Base-by-base conservation (phyloP, 2,113 vertebrate species). In the Ictalurus punctatus region DNA sequence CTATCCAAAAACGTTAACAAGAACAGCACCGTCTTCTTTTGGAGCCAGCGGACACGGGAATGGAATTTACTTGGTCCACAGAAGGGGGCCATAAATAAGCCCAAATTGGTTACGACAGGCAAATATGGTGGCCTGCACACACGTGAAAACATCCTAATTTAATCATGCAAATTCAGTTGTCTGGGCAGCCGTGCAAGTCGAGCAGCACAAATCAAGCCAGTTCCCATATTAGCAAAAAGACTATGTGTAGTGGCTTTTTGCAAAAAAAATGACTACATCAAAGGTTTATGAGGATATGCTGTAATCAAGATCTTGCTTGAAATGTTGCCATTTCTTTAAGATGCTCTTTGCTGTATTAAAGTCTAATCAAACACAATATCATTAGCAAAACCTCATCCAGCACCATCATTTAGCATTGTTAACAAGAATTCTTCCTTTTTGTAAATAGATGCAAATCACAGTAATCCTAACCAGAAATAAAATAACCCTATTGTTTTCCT, bases 151-250 rank as follows among this genome's bases (percentile, higher is more conserved):
- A 87, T 91, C 86, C 87, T 90, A 91, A 92, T 92, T 91, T 82
- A 92, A 91, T 92, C 86, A 93, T 91, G 90, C 91, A 92, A 89
- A 93, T 93, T 90, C 76, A 82, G 84, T 87, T 90, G 92, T 84
- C 90, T 87, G 84, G 87, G 84, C 69, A 73, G 87, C 76, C 34
- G 59, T 67, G 73, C 73, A 65, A 85, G 79, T 59, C 56, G 6
- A 16, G 69, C 54, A 48, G 54, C 44, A 40, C 74, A 86, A 85
- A 86, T 85, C 76, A 81, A 85, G 74, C 48, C 83, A 91, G 81
- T 59, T 87, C 79, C 65, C 40, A 48, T 21, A 76, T 87, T 58
- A 73, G 48, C 30, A 14, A 81, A 56, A 87, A 34, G 52, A 69
- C 58, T 44, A 34, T 56, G 30, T 34, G 34, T 48, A 40, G 56